These are phyloP conservation scores for Rhinolophus ferrumequinum DNA, from an alignment of 2,113 vertebrate genomes.

Conservation along the genomic window DNA sequence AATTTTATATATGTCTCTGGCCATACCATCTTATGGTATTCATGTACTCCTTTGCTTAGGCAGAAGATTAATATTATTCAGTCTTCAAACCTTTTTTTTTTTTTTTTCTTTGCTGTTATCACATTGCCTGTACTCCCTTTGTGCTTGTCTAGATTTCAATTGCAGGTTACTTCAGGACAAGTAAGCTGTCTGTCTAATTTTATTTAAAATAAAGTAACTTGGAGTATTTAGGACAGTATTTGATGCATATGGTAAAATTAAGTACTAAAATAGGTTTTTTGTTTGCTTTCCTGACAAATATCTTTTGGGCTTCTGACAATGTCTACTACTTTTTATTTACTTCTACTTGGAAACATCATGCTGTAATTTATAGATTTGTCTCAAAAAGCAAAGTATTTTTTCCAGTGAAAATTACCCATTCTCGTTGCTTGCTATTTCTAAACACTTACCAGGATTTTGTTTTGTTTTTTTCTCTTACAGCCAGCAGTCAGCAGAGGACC, in stretches of 20 bases:
- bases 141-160: neutral
- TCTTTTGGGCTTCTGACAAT: neutral
- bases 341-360: neutral
- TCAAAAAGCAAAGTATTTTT: neutral
- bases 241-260: neutral
- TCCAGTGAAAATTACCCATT: neutral
- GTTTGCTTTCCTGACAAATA: neutral
- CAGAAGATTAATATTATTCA: neutral
- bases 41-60: neutral
- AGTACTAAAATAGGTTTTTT: neutral
- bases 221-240: neutral
- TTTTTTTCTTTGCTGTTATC: neutral
- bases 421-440: conserved; percentile 30
- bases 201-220: neutral
- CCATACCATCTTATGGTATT: neutral
- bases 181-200: neutral
- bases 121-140: neutral
- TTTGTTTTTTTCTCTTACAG: conserved; percentile 83
- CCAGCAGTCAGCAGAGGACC: conserved; percentile 95
- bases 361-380: neutral
- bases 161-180: neutral
- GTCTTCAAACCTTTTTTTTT: neutral
- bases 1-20: neutral
- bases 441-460: conserved; percentile 2
- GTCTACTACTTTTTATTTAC: neutral